Base-by-base conservation (phyloP, 2,113 vertebrate species). In the Clinocottus analis region DNA sequence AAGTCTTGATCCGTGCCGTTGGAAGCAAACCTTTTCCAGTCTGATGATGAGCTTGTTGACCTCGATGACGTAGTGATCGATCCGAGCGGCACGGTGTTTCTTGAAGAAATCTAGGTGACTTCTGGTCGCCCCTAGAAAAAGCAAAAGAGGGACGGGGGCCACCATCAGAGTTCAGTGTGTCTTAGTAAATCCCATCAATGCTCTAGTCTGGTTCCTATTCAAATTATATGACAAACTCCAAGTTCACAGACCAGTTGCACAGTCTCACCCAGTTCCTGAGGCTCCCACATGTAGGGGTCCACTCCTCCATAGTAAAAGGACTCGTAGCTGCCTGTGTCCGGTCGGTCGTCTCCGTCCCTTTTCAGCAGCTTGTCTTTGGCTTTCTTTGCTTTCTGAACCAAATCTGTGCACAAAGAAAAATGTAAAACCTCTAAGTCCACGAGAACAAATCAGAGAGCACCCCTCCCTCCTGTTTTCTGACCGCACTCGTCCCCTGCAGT, bases 41-140 rank as follows among this genome's bases (percentile, higher is more conserved):
- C 98, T 96, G 89, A 99, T 99, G 89, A 99, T 96, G 79, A 99
- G 94, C 89, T 99, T 99, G 93, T 99, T 99, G 88, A 99, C 96
- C 92, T 99, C 98, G 76, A 99, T 95, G 80, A 99, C 98, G 71
- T 99, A 98, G 91, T 99, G 98, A 88, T 99, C 98, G 85, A 99
- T 99, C 80, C 98, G 95, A 77, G 96, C 97, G 67, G 97, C 98
- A 71, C 98, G 91, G 74, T 98, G 96, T 77, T 96, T 98, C 93
- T 99, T 99, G 89, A 99, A 99, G 63, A 94, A 87, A 12, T 97
- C 96, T 78, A 98, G 93, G 85, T 98, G 97, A 91, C 95, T 99
- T 93, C 95, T 95, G 58, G 92, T 88, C 72, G 96, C 96, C 86
- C 98, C 98, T 96, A 49, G 29, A 13, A 70, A 39, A 53, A 64